Evolutionary conservation across 2,797 vertebrate genomes (phyloP).

Genomic region (Eulemur mongoz): DNA sequence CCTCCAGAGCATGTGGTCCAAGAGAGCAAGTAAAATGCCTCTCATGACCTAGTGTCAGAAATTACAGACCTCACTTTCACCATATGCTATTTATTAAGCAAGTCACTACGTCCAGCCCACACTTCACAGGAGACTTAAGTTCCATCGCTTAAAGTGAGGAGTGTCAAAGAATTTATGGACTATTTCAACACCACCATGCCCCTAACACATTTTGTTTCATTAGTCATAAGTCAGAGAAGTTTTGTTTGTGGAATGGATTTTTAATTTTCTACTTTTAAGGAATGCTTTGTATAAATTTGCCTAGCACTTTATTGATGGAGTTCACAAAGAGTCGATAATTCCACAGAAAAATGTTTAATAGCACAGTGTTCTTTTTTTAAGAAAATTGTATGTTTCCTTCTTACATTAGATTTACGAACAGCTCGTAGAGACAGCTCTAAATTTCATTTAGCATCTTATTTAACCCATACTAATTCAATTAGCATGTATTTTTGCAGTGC

Average conservation of each 20-base stretch:
- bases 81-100: neutral
- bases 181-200: neutral
- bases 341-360: neutral
- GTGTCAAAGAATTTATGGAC: neutral
- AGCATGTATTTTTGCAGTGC: conserved; percentile 8
- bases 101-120: neutral
- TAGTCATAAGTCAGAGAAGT: neutral
- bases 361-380: neutral
- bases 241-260: neutral
- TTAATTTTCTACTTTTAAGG: conserved; percentile 1
- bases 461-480: neutral
- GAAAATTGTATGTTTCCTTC: neutral
- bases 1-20: neutral
- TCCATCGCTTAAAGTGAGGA: neutral
- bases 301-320: neutral
- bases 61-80: neutral
- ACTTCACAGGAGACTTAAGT: neutral
- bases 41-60: neutral
- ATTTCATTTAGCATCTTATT: neutral
- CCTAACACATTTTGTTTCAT: conserved; percentile 27
- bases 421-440: neutral
- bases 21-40: neutral
- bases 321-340: neutral
- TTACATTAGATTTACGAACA: neutral
- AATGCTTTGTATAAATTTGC: neutral